Conservation (phyloP, 2,113 vertebrate species). For the Sitta europaea region DNA sequence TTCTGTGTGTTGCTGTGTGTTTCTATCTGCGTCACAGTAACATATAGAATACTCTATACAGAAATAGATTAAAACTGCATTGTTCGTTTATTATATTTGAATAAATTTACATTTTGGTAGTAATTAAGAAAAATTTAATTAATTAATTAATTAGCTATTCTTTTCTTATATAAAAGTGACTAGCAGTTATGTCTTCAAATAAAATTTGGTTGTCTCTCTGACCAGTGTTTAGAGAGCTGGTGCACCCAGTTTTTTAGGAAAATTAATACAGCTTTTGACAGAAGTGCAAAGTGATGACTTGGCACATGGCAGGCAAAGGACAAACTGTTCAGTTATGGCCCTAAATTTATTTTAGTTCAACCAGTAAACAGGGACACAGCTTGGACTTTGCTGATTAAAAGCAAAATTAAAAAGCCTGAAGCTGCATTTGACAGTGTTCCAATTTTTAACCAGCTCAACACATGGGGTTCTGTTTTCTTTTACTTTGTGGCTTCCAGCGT, state of each 20-base stretch:
- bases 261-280: not conserved
- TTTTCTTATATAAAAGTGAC: not conserved
- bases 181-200: not conserved
- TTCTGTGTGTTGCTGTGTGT: too few species aligned
- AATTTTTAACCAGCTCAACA: not conserved
- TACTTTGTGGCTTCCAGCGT: not conserved
- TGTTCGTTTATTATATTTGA: not conserved
- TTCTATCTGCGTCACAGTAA: too few species aligned
- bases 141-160: not conserved
- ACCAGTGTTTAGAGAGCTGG: not conserved
- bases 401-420: constrained; percentile 20
- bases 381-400: constrained; percentile 37
- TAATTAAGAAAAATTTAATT: not conserved
- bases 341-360: constrained; percentile 30
- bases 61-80: not conserved
- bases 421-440: not conserved
- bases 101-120: not conserved
- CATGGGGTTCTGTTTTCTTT: not conserved
- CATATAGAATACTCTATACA: not conserved
- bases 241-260: not conserved
- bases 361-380: not conserved
- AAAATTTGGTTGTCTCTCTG: not conserved
- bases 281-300: constrained; percentile 4
- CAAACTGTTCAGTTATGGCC: not conserved
- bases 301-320: constrained; percentile 14